Conservation (phyloP, 1,140 invertebrate genomes). For the Homalodisca vitripennis region DNA sequence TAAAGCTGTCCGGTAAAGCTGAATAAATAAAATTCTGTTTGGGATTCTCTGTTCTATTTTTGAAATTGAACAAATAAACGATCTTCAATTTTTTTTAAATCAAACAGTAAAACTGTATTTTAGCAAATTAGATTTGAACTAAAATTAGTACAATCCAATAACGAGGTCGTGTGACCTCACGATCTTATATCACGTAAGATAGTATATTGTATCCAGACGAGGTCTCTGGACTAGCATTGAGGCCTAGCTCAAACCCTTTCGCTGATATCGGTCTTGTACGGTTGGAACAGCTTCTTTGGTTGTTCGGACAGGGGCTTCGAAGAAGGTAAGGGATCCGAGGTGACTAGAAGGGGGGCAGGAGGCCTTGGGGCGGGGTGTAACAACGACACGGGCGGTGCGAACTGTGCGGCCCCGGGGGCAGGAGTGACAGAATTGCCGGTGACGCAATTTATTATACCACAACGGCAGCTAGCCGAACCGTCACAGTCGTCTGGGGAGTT, state of each 20-base stretch:
- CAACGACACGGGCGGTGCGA: slow-evolving; percentile 1
- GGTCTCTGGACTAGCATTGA: no score
- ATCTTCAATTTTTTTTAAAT: no score
- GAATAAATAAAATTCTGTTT: no score
- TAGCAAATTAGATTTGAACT: no score
- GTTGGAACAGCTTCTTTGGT: slow-evolving; percentile 42
- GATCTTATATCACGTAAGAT: no score
- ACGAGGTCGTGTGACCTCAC: no score
- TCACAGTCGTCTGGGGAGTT: slow-evolving; percentile 49
- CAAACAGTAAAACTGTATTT: no score
- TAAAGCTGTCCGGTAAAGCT: no score
- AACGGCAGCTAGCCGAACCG: slow-evolving; percentile 43
- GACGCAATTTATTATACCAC: slow-evolving; percentile 44
- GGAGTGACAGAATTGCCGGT: slow-evolving; percentile 24
- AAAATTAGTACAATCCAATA: no score
- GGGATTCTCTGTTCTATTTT: no score
- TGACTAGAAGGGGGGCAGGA: neutral
- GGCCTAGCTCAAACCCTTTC: slow-evolving; percentile 32
- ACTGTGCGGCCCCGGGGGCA: neutral
- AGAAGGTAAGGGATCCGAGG: slow-evolving; percentile 22
- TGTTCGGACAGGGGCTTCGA: slow-evolving; percentile 27
- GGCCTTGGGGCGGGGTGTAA: neutral
- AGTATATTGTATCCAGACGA: no score
- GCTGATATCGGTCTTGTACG: slow-evolving; percentile 40
- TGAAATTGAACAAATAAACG: no score